Conservation (phyloP, 2,797 vertebrate species). For the Stomatorhinus walkeri region DNA sequence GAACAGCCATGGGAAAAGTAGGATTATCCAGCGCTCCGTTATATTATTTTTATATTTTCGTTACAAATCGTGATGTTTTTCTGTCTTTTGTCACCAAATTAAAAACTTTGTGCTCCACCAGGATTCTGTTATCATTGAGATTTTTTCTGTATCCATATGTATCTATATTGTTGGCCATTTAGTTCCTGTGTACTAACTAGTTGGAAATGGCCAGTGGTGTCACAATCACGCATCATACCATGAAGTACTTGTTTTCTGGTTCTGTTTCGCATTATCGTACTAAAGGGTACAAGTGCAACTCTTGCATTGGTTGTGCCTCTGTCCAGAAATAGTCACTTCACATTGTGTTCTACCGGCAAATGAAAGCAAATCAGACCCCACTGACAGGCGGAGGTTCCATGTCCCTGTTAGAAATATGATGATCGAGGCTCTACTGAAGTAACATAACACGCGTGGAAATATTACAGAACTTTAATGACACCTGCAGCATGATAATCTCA, state of each 20-base stretch:
- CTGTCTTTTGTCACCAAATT: background rate
- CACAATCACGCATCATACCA: background rate
- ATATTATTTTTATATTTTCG: conserved; percentile 17
- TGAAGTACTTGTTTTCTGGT: background rate
- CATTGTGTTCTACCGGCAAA: background rate
- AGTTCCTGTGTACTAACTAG: background rate
- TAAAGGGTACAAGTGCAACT: background rate
- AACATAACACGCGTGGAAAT: background rate
- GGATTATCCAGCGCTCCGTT: background rate
- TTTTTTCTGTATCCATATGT: background rate
- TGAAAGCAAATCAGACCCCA: background rate
- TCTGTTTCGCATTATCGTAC: background rate
- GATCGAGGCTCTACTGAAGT: background rate
- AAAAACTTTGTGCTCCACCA: background rate
- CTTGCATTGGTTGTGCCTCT: background rate
- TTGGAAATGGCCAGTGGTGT: background rate
- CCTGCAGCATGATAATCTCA: background rate
- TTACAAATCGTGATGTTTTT: conserved; percentile 1
- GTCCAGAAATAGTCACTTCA: background rate
- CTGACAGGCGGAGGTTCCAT: background rate
- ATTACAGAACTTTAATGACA: background rate
- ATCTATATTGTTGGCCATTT: background rate
- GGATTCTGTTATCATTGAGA: background rate
- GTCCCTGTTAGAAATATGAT: background rate
- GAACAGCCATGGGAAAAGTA: background rate